Evolutionary conservation across 2,888 invertebrate species (phyloP).

Genomic region (Chrysomela aeneicollis): DNA sequence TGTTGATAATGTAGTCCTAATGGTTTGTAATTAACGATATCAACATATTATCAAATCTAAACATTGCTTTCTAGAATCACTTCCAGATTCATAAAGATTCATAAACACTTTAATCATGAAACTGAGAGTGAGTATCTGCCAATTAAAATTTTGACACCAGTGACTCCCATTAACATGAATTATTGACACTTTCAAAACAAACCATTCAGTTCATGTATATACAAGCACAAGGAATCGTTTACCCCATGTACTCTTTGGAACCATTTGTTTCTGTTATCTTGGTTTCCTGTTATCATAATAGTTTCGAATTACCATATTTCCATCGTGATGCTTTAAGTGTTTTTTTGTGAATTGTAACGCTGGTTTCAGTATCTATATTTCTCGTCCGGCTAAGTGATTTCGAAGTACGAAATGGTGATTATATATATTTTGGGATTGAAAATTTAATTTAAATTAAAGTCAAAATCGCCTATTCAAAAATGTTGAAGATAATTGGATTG

Average conservation of each 20-base stretch:
- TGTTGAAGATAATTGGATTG: too few relatives aligned
- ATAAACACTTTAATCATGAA: too few relatives aligned
- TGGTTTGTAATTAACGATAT: not conserved
- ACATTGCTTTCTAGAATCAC: not conserved
- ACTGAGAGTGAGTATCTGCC: not conserved
- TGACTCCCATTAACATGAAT: not conserved
- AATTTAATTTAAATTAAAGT: too few relatives aligned
- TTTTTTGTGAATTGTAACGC: too few relatives aligned
- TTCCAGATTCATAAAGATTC: not conserved
- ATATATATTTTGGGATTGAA: too few relatives aligned
- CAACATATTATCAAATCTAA: not conserved
- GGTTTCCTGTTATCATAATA: too few relatives aligned
- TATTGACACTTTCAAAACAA: not conserved
- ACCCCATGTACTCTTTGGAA: not conserved
- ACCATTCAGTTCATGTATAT: not conserved
- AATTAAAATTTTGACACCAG: not conserved
- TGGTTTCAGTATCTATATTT: too few relatives aligned
- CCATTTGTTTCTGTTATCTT: not conserved
- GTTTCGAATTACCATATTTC: too few relatives aligned
- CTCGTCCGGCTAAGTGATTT: too few relatives aligned
- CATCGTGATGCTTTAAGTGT: too few relatives aligned
- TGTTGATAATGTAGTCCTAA: not conserved
- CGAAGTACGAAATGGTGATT: too few relatives aligned
- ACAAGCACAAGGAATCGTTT: not conserved
- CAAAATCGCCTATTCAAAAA: too few relatives aligned